Evolutionary conservation across 2,888 invertebrate species (phyloP).

Genomic region (Agriopis marginaria): DNA sequence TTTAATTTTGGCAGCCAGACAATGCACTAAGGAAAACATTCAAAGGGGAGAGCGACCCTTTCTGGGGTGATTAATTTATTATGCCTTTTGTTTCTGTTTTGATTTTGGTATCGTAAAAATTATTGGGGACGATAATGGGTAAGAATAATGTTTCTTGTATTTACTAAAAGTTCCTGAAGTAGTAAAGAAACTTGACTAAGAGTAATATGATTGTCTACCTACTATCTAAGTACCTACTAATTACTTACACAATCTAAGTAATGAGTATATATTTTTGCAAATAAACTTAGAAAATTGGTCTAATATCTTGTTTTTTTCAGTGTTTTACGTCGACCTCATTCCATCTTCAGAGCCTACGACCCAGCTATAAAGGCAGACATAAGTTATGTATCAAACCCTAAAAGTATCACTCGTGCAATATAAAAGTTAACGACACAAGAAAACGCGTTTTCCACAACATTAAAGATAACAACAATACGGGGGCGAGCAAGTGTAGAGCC

Average conservation of each 20-base stretch:
- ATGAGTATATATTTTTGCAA: neutral
- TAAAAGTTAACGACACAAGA: constrained; percentile 87
- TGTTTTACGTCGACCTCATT: constrained; percentile 4
- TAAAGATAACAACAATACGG: constrained; percentile 87
- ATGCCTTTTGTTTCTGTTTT: constrained; percentile 83
- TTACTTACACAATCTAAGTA: too few species aligned
- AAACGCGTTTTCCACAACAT: constrained; percentile 87
- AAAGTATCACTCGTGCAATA: constrained; percentile 86
- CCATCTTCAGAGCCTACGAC: constrained; percentile 19
- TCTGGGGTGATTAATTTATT: constrained; percentile 84
- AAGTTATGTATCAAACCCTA: constrained; percentile 84
- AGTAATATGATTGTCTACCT: neutral
- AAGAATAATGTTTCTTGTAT: neutral
- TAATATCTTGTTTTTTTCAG: neutral
- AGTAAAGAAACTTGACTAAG: neutral
- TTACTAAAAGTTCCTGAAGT: neutral
- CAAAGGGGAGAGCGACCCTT: constrained; percentile 80
- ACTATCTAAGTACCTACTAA: neutral
- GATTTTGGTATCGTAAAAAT: constrained; percentile 68
- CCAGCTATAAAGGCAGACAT: constrained; percentile 56
- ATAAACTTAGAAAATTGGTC: neutral
- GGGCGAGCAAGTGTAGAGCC: constrained; percentile 85
- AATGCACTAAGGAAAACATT: constrained; percentile 82
- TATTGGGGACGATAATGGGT: constrained; percentile 46
- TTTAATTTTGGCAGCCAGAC: constrained; percentile 84